Conservation (phyloP, 1,140 invertebrate genomes). For the Polypedilum pembai region DNA sequence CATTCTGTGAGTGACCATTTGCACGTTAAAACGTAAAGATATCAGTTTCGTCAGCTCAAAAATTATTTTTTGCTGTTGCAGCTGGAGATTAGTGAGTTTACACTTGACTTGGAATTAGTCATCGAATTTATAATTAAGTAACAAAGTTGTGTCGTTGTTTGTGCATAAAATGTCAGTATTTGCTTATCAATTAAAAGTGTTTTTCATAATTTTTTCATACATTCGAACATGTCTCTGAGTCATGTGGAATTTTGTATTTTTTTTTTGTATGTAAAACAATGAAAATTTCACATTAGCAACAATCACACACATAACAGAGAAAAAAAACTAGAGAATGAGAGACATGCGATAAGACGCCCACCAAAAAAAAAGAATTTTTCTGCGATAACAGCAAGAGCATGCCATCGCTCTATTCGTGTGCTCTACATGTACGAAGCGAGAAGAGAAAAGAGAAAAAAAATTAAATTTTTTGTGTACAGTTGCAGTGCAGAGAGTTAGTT, state of each 20-base stretch:
- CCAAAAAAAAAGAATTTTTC: background rate
- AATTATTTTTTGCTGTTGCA: background rate
- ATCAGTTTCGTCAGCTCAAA: background rate
- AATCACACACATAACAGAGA: background rate
- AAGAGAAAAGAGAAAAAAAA: background rate
- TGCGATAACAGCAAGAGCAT: background rate
- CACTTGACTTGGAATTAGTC: background rate
- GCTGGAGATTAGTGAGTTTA: background rate
- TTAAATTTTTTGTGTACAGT: background rate
- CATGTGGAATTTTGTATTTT: background rate
- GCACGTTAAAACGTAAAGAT: background rate
- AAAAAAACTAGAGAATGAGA: conserved; percentile 14
- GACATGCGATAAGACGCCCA: conserved; percentile 9
- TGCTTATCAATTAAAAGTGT: background rate
- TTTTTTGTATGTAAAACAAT: background rate
- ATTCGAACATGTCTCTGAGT: background rate
- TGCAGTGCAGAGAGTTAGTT: conserved; percentile 3
- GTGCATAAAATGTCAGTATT: background rate
- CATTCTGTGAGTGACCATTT: conserved; percentile 11
- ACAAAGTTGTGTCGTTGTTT: background rate
- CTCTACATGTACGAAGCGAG: background rate
- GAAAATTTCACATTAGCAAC: background rate
- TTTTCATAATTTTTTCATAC: background rate
- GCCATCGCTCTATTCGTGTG: background rate
- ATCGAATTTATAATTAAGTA: background rate